Base-by-base conservation (phyloP, 2,797 vertebrate species). In the Bradypodion pumilum region DNA sequence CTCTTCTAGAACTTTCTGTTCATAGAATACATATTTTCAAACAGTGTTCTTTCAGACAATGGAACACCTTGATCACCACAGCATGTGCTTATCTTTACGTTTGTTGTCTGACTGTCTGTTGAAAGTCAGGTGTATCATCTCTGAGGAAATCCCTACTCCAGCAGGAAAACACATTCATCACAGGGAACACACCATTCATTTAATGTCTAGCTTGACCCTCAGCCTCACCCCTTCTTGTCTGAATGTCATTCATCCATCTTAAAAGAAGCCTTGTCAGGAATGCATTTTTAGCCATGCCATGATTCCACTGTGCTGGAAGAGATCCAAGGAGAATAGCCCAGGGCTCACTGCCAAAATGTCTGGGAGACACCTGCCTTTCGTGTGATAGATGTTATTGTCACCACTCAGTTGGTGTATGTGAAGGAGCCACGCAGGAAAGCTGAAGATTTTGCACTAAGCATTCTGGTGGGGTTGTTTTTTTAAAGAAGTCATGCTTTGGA, bases 301-400 rank as follows among this genome's bases (percentile, higher is more conserved):
- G 7, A 4, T 40, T 65, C 74, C 29, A 44, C 81, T 77, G 44
- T 46, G 87, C 56, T 15, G 46, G 75, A 44, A 78, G 29, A 62
- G 42, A 44, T 35, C 74, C 85, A 80, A 69, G 78, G 29, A 79
- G 27, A 25, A 21, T 84, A 92, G 2, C 8, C 35, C 83, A 87
- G 82, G 52, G 69, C 37, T 35, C 13, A 60, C 8, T 59, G 63
- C 25, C 46, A 80, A 73, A 73, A 35, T 19, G 79, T 1, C 44
- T 65, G 9, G 10, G 85, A 80, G 5, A 29, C 83, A 66, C 74
- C 76, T 32, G 84, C n/a, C 16, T 76, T 70, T 79, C 16, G 49
- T 29, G 65, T 9, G 0, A 75, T 89, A 76, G 0, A 73, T 89
- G 83, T 32, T 83, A 23, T 83, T 65, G 2, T 35, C 40, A 84